Evolutionary conservation across 37 sponge, comb jelly and placozoan species (phyloP).

Genomic region (Halichondria panicea): DNA sequence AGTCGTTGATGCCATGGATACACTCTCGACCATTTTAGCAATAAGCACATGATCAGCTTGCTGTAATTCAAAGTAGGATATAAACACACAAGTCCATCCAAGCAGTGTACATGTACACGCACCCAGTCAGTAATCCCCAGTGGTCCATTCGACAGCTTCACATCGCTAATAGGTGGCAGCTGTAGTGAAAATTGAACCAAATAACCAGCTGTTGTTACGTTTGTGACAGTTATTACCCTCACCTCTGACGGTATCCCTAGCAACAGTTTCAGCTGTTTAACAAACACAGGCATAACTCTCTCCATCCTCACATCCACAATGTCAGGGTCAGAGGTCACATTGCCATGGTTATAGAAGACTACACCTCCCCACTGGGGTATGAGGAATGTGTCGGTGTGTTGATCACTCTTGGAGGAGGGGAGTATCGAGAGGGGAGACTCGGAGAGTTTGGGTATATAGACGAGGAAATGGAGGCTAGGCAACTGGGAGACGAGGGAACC

Average conservation of each 20-base stretch:
- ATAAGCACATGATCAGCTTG: slow-evolving; percentile 64
- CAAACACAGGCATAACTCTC: slow-evolving; percentile 67
- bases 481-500: slow-evolving; percentile 74
- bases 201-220: too few relatives aligned
- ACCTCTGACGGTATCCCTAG: slow-evolving; percentile 63
- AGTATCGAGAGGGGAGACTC: slow-evolving; percentile 61
- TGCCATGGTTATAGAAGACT: slow-evolving; percentile 52
- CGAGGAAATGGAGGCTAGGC: slow-evolving; percentile 77
- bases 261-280: slow-evolving; percentile 65
- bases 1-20: slow-evolving; percentile 67
- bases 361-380: slow-evolving; percentile 89
- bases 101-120: neutral
- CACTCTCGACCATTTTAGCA: slow-evolving; percentile 57
- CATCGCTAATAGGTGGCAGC: too few relatives aligned
- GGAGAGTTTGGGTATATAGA: slow-evolving; percentile 62
- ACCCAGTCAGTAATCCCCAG: slow-evolving; percentile 14
- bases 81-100: neutral
- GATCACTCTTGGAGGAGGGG: neutral
- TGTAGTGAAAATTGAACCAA: too few relatives aligned
- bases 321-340: neutral
- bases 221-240: too few relatives aligned
- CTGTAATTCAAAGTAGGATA: slow-evolving; percentile 13
- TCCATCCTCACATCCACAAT: slow-evolving; percentile 37
- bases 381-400: slow-evolving; percentile 42
- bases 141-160: neutral